Conservation (phyloP, 2,888 invertebrate species). For the Melanostoma scalare region DNA sequence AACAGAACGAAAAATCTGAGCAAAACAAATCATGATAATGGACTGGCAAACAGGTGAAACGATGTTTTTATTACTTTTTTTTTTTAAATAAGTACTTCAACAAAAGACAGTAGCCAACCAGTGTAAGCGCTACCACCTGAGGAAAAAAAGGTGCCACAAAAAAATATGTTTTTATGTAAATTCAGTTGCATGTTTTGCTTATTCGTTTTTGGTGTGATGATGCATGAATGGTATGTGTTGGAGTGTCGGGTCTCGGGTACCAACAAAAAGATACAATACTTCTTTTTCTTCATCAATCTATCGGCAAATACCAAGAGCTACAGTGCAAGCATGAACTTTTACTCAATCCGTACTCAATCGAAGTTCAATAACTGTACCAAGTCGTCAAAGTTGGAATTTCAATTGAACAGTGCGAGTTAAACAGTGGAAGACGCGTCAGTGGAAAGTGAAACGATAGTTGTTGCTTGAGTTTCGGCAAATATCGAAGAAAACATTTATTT, state of each 20-base stretch:
- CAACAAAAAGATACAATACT: slow-evolving; percentile 30
- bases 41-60: background rate
- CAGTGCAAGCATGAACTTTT: slow-evolving; percentile 20
- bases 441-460: slow-evolving; percentile 52
- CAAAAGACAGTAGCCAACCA: slow-evolving; percentile 5
- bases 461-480: slow-evolving; percentile 13
- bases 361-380: no score
- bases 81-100: background rate
- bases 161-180: background rate
- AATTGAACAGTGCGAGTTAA: no score
- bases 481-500: background rate
- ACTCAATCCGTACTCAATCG: background rate
- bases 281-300: slow-evolving; percentile 48
- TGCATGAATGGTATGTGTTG: slow-evolving; percentile 38
- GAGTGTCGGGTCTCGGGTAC: no score
- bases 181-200: background rate
- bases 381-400: no score
- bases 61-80: background rate
- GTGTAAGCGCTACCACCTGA: background rate
- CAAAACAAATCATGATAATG: slow-evolving; percentile 23
- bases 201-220: slow-evolving; percentile 2
- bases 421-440: slow-evolving; percentile 11
- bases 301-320: slow-evolving; percentile 51
- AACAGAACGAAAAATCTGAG: slow-evolving; percentile 14
- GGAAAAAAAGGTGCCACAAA: slow-evolving; percentile 22